phyloP scores from a whole-genome alignment of 64 coral and sea anemone genomes.

The Orbicella faveolata region DNA sequence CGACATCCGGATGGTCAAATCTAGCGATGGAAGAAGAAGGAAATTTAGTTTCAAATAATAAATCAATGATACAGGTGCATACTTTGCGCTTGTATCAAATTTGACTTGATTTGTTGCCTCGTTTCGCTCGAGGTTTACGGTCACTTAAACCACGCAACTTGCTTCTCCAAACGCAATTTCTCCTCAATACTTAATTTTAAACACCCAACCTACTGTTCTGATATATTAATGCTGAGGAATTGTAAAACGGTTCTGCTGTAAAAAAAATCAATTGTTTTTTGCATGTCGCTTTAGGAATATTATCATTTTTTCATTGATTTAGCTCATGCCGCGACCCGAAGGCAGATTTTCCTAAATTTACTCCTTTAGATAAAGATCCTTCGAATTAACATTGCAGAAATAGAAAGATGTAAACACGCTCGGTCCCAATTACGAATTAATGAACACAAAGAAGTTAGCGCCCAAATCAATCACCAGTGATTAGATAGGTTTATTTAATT shows the following conservation, averaged over 20 bases:
- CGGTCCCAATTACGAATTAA: conserved; percentile 78
- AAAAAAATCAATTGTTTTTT: conserved; percentile 19
- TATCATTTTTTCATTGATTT: conserved; percentile 36
- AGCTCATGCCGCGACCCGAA: conserved; percentile 39
- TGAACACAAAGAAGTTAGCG: conserved; percentile 86
- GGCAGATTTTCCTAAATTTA: conserved; percentile 55
- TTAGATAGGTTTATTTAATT: conserved; percentile 93
- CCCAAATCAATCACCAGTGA: conserved; percentile 91
- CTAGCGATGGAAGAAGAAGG: conserved; percentile 30
- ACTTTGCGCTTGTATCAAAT: conserved; percentile 39
- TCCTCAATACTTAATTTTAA: conserved; percentile 32
- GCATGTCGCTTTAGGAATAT: conserved; percentile 8
- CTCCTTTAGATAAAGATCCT: conserved; percentile 71
- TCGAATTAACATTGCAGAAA: conserved; percentile 81
- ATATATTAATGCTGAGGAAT: conserved; percentile 42
- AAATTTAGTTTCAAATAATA: conserved; percentile 48
- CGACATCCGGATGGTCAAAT: conserved; percentile 53
- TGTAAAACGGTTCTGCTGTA: conserved; percentile 43
- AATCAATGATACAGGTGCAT: conserved; percentile 38
- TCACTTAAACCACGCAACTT: not conserved
- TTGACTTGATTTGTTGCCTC: conserved; percentile 1
- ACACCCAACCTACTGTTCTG: conserved; percentile 36
- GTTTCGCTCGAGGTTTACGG: conserved; percentile 43
- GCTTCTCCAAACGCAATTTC: conserved; percentile 34
- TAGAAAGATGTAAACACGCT: conserved; percentile 85